These are phyloP conservation scores for Heliconius eleuchia DNA, from an alignment of 1,140 invertebrate species.

Conservation along the genomic window DNA sequence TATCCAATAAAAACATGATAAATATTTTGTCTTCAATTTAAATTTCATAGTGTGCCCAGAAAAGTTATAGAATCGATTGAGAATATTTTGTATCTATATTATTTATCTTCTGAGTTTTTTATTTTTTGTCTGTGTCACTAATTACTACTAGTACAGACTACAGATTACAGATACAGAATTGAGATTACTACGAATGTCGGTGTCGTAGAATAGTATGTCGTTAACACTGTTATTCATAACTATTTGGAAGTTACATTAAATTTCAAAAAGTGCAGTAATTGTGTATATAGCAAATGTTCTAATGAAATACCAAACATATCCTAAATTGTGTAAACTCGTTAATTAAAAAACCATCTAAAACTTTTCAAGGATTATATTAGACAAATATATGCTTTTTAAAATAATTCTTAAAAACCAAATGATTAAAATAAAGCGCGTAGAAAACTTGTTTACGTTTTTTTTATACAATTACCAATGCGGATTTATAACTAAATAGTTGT, in stretches of 20 bases:
- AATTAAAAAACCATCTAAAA: background rate
- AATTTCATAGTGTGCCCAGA: background rate
- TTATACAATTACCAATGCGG: background rate
- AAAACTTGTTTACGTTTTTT: background rate
- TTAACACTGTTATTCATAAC: background rate
- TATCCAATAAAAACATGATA: too few relatives aligned
- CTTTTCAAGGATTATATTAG: background rate
- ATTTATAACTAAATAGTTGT: background rate
- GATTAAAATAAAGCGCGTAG: background rate
- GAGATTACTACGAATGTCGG: constrained; percentile 9
- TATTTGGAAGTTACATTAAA: background rate
- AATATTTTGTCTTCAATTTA: too few relatives aligned
- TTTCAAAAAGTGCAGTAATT: background rate
- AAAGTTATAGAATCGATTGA: background rate
- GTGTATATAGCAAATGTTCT: background rate
- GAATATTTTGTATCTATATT: background rate
- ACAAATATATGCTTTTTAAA: background rate
- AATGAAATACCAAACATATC: background rate
- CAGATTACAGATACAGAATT: background rate
- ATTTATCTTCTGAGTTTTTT: background rate
- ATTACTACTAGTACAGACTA: background rate
- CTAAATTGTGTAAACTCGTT: background rate
- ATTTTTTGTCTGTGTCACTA: background rate
- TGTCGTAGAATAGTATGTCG: constrained; percentile 10
- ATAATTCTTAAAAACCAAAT: background rate